Base-by-base conservation (phyloP, 1,140 invertebrate species). In the Acromyrmex charruanus region DNA sequence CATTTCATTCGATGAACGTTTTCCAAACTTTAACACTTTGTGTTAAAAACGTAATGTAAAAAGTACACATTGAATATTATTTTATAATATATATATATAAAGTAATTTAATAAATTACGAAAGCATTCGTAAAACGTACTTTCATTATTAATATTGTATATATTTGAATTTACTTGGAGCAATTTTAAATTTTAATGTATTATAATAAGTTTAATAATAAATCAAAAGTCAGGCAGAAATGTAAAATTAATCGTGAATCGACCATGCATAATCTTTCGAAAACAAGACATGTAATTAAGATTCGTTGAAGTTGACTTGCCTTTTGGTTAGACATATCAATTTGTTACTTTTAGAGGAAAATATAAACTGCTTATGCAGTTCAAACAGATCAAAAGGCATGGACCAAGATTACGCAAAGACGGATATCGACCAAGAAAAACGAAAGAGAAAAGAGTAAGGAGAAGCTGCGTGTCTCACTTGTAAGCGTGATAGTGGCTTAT, bases 401-500 rank as follows among this genome's bases (percentile, higher is more conserved):
- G 63, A 68, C 84, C 72, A 79, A 75, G 90, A 91, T 92, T 92
- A 92, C 86, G 89, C 25, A 92, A 92, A 88, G 68, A 69, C 79
- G 86, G 85, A 89, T 92, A 89, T 77, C 21, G 61, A 66, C 9
- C 35, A 31, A 89, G 77, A 87, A 84, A 82, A 74, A 59, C 72
- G 55, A 68, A 61, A 12, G 5, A 53, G 6, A 3, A 65, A 55
- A 25, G 31, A 51, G 44, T 9, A 39, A 58, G 55, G 10, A 28
- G 59, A 18, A 39, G 44, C 44, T 31, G 86, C 86, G 85, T 91
- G 86, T 79, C 88, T 92, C 90, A 88, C 88, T 90, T 88, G 89
- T 92, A 89, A 77, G 79, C 87, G 92, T 87, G 92, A 93, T 93
- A 93, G 89, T 85, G 77, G 71, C 89, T 92, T 93, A 93, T 93